Conservation (phyloP, 1,140 invertebrate genomes). For the Cecropterus lyciades region DNA sequence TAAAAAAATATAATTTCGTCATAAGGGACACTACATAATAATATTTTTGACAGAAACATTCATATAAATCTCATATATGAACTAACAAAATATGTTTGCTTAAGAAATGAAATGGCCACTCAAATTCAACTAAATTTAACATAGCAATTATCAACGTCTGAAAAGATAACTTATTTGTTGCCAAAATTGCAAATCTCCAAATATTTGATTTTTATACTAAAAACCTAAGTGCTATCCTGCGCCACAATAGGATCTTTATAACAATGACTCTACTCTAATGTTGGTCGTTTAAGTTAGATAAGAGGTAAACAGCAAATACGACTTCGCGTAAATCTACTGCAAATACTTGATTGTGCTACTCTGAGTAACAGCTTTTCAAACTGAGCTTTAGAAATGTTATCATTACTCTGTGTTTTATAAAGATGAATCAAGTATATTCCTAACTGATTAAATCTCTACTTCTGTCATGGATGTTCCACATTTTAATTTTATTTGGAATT, state of each 20-base stretch:
- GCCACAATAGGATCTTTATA: constrained; percentile 1
- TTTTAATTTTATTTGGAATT: no score
- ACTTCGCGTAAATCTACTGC: constrained; percentile 11
- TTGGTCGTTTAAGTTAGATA: constrained; percentile 26
- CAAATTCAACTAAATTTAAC: no score
- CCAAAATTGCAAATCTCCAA: not conserved
- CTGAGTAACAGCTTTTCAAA: constrained; percentile 13
- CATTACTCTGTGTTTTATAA: not conserved
- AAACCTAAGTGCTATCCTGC: not conserved
- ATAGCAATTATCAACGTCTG: no score
- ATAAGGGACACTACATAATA: no score
- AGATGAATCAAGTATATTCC: no score
- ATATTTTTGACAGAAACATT: no score
- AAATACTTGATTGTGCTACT: constrained; percentile 17
- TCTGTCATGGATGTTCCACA: no score
- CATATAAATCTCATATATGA: no score
- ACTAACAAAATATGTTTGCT: no score
- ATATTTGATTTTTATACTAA: constrained; percentile 4
- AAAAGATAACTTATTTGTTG: not conserved
- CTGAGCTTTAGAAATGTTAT: not conserved
- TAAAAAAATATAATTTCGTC: no score
- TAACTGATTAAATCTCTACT: no score
- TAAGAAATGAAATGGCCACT: no score
- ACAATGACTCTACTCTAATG: constrained; percentile 3
- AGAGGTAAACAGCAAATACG: constrained; percentile 13